These are phyloP conservation scores for Agonopterix heracliana DNA, from an alignment of 2,888 invertebrate species.

Conservation along the genomic window DNA sequence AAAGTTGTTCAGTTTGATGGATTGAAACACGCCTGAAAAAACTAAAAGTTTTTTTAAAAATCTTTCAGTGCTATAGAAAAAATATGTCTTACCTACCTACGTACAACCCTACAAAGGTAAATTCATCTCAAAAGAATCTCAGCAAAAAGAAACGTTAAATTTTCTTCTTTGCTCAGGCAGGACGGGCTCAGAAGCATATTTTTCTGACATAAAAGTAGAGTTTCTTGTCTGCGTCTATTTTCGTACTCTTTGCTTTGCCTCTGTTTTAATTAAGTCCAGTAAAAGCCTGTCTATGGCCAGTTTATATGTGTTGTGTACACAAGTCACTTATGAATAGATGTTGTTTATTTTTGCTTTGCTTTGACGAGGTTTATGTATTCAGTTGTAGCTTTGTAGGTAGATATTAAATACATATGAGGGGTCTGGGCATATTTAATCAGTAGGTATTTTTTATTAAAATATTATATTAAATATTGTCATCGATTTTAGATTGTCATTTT, in stretches of 20 bases:
- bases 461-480: too few species aligned
- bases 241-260: constrained; percentile 29
- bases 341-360: constrained; percentile 14
- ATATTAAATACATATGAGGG: constrained; percentile 3
- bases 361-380: constrained; percentile 6
- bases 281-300: constrained; percentile 24
- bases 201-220: not conserved
- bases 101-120: not conserved
- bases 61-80: too few species aligned
- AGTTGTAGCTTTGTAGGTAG: constrained; percentile 4
- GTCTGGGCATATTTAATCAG: too few species aligned
- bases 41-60: too few species aligned
- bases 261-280: constrained; percentile 56
- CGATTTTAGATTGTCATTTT: too few species aligned
- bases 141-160: too few species aligned
- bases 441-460: too few species aligned
- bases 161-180: too few species aligned
- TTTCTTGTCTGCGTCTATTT: constrained; percentile 1
- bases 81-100: too few species aligned
- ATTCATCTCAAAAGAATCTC: too few species aligned
- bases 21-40: too few species aligned
- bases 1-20: too few species aligned
- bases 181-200: not conserved
- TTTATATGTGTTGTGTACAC: constrained; percentile 12
- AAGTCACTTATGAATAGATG: constrained; percentile 22